Conservation (phyloP, 2,888 invertebrate species). For the Andrena praecox region DNA sequence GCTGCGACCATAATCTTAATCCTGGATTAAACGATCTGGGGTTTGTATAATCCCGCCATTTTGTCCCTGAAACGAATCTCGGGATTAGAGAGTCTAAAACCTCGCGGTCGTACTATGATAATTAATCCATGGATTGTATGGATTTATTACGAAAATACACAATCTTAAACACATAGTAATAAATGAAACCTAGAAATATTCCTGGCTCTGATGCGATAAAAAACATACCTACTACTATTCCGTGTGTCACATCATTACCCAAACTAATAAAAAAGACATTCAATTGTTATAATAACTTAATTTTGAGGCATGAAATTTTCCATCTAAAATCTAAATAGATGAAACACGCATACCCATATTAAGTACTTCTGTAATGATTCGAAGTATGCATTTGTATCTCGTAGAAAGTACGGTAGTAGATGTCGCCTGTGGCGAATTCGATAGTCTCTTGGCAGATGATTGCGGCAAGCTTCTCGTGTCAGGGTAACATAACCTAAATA, state of each 20-base stretch:
- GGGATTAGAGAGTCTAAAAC: constrained; percentile 72
- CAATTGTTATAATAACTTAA: background rate
- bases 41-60: constrained; percentile 74
- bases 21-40: constrained; percentile 71
- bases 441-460: constrained; percentile 58
- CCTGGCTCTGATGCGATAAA: background rate
- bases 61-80: constrained; percentile 71
- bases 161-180: constrained; percentile 56
- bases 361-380: too few species aligned
- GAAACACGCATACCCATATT: too few species aligned
- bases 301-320: background rate
- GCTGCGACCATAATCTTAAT: constrained; percentile 73
- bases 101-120: constrained; percentile 57
- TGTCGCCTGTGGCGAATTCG: background rate
- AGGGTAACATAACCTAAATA: constrained; percentile 72
- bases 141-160: constrained; percentile 60
- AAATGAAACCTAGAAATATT: constrained; percentile 54
- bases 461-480: constrained; percentile 70
- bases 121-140: constrained; percentile 71
- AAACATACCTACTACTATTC: background rate
- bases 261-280: background rate
- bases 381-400: too few species aligned
- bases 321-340: background rate
- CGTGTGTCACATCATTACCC: constrained; percentile 19
- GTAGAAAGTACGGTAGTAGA: too few species aligned